These are phyloP conservation scores for Conus betulinus DNA, from an alignment of 1,140 invertebrate species.

Conservation along the genomic window DNA sequence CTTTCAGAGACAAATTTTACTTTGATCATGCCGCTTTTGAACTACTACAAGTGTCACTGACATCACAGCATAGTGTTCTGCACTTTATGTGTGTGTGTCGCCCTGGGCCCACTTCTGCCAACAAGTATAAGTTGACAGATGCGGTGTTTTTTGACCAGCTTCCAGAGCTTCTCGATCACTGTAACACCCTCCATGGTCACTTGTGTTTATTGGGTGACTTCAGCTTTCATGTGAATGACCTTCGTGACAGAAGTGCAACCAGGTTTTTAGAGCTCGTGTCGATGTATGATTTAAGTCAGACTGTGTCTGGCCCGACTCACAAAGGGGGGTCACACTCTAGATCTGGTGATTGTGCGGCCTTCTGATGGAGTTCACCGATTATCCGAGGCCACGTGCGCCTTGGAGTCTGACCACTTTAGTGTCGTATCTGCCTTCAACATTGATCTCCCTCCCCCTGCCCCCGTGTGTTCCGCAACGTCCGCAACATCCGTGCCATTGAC, in stretches of 20 bases:
- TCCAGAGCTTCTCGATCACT: background rate
- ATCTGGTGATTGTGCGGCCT: conserved; percentile 1
- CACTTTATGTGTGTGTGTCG: conserved; percentile 18
- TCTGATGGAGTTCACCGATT: background rate
- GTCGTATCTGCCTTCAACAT: too few species aligned
- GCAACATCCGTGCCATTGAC: too few species aligned
- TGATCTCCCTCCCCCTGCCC: too few species aligned
- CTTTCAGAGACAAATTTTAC: too few species aligned
- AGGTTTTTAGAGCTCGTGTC: background rate
- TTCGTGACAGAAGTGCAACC: background rate
- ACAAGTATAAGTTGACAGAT: background rate
- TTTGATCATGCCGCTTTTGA: background rate
- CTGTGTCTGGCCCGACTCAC: conserved; percentile 19
- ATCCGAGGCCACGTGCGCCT: too few species aligned
- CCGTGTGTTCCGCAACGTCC: too few species aligned
- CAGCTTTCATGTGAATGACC: background rate
- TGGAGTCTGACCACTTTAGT: too few species aligned
- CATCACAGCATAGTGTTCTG: background rate
- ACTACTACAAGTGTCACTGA: background rate
- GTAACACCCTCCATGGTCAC: conserved; percentile 9
- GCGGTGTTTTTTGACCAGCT: background rate
- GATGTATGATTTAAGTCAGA: conserved; percentile 2
- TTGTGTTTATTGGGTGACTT: conserved; percentile 10
- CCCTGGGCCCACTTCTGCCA: background rate
- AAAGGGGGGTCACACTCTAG: conserved; percentile 14